phyloP scores from a whole-genome alignment of 1,140 invertebrate genomes.

The Phenacoccus solenopsis region DNA sequence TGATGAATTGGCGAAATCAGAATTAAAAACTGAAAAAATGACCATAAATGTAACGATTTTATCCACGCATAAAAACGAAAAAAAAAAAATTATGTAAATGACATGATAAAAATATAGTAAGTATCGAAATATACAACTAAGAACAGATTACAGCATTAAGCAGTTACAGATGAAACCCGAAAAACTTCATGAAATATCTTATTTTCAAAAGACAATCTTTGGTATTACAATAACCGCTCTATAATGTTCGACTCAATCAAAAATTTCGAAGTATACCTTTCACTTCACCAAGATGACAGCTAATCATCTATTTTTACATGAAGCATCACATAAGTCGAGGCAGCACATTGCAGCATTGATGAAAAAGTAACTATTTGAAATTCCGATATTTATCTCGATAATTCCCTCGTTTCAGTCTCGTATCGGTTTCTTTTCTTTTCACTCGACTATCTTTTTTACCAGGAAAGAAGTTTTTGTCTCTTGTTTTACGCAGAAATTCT shows the following conservation, averaged over 20 bases:
- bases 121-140: no score
- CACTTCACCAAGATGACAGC: not conserved
- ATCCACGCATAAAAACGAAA: no score
- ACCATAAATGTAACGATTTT: no score
- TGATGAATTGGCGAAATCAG: no score
- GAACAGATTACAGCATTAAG: no score
- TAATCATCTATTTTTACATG: not conserved
- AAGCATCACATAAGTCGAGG: not conserved
- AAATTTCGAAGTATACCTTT: not conserved
- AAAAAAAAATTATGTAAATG: no score
- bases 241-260: not conserved
- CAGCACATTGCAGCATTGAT: not conserved
- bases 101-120: no score
- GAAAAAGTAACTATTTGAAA: not conserved
- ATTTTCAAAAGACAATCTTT: not conserved
- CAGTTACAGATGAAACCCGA: no score
- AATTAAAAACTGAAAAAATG: no score
- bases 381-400: not conserved
- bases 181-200: no score
- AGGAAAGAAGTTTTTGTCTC: not conserved
- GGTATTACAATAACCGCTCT: not conserved
- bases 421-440: not conserved
- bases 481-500: not conserved
- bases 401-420: not conserved
- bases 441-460: not conserved